Conservation (phyloP, 2,113 vertebrate species). For the Siphamia tubifer region DNA sequence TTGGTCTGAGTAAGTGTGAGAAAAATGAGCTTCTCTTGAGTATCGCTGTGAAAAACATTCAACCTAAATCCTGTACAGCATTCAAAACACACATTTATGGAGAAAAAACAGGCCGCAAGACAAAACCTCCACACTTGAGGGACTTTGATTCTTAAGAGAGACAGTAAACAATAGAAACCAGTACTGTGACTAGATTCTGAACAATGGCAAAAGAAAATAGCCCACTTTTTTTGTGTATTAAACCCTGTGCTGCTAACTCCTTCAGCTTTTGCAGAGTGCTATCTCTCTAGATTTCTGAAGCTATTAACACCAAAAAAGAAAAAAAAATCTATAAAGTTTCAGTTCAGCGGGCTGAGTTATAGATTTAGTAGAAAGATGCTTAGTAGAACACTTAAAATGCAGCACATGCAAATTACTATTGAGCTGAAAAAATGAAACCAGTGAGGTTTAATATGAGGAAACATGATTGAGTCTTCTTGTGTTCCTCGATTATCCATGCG, state of each 20-base stretch:
- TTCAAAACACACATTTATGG: constrained; percentile 29
- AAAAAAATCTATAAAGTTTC: constrained; percentile 53
- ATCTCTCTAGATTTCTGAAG: constrained; percentile 29
- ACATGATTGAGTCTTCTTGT: constrained; percentile 31
- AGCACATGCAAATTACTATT: constrained; percentile 58
- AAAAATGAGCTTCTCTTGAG: constrained; percentile 14
- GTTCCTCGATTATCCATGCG: constrained; percentile 34
- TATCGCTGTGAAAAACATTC: constrained; percentile 24
- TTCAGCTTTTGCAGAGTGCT: constrained; percentile 16
- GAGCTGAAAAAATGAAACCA: constrained; percentile 38
- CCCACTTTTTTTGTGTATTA: constrained; percentile 26
- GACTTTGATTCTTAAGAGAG: constrained; percentile 42
- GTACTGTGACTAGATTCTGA: background rate
- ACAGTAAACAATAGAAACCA: constrained; percentile 54
- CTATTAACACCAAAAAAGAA: constrained; percentile 62
- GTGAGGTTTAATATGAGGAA: constrained; percentile 38
- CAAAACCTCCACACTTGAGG: constrained; percentile 50
- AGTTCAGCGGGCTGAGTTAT: constrained; percentile 63
- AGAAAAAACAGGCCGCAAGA: constrained; percentile 51
- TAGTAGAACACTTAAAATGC: constrained; percentile 61
- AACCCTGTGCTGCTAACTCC: constrained; percentile 13
- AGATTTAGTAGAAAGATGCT: constrained; percentile 57
- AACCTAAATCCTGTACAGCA: constrained; percentile 21
- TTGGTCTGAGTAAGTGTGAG: constrained; percentile 29
- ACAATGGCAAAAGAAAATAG: constrained; percentile 6